Evolutionary conservation across 2,888 invertebrate genomes (phyloP).

Genomic region (Tortricodes alternella): DNA sequence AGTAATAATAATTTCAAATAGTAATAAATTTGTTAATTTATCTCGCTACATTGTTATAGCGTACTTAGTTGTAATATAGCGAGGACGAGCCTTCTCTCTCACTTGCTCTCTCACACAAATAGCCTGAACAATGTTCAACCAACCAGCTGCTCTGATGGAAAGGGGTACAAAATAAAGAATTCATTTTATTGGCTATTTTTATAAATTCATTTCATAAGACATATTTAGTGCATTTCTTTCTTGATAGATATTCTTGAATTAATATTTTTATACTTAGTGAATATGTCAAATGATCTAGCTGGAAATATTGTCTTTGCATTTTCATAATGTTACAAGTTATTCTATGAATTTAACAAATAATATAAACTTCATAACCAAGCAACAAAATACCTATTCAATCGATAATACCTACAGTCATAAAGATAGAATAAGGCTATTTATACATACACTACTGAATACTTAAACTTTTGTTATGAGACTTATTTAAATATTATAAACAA

Average conservation of each 20-base stretch:
- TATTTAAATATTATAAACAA: constrained; percentile 81
- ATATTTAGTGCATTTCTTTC: constrained; percentile 41
- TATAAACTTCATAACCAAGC: constrained; percentile 59
- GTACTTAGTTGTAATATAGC: constrained; percentile 58
- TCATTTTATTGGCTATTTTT: constrained; percentile 68
- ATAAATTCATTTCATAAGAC: constrained; percentile 55
- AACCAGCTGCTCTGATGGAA: constrained; percentile 79
- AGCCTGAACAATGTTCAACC: constrained; percentile 40
- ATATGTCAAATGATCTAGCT: constrained; percentile 59
- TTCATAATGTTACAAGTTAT: constrained; percentile 42
- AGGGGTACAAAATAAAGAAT: constrained; percentile 73
- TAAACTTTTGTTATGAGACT: constrained; percentile 79
- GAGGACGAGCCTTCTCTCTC: constrained; percentile 5
- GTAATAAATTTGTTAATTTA: constrained; percentile 65
- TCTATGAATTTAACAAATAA: constrained; percentile 48
- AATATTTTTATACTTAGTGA: constrained; percentile 80
- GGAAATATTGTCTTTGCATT: constrained; percentile 51
- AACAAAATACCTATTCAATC: constrained; percentile 61
- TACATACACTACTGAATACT: constrained; percentile 66
- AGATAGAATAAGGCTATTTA: constrained; percentile 79
- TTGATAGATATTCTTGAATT: constrained; percentile 70
- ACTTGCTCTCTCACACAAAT: constrained; percentile 30
- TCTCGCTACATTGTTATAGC: constrained; percentile 71
- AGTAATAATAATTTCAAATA: constrained; percentile 65
- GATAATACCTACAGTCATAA: constrained; percentile 69